A percentile compares a stretch with the other conserved stretches of the same genome.
phyloP scores from a whole-genome alignment of 2,797 vertebrate species.

The Sylvilagus floridanus region DNA sequence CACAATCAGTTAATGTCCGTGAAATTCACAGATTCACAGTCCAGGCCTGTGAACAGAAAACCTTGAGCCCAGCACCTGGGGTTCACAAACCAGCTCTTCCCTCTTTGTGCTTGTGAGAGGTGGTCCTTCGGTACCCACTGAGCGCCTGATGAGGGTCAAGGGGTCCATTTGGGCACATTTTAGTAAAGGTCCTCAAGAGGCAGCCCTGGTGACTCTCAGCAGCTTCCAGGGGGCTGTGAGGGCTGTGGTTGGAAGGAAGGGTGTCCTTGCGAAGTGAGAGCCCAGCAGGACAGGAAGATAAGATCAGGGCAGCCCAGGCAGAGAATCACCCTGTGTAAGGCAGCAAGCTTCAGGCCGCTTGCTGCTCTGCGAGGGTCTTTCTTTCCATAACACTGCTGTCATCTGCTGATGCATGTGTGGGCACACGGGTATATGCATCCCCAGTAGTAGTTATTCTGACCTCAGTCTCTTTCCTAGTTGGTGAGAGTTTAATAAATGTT shows the following conservation, averaged over 20 bases:
- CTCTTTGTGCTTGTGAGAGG: too few species aligned
- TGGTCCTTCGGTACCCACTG: background rate
- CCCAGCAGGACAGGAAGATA: background rate
- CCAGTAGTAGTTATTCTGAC: rapidly evolving
- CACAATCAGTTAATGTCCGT: background rate
- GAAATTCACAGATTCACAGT: background rate
- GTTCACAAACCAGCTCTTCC: background rate
- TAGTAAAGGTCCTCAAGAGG: background rate
- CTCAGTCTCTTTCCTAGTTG: background rate
- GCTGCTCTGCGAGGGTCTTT: rapidly evolving
- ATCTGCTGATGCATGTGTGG: rapidly evolving
- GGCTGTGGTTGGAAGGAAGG: background rate
- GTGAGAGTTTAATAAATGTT: background rate
- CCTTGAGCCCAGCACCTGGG: too few species aligned
- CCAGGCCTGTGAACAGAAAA: background rate
- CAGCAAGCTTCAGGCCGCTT: background rate
- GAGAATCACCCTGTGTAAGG: background rate
- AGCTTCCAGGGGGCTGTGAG: rapidly evolving
- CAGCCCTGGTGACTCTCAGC: rapidly evolving
- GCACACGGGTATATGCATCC: rapidly evolving
- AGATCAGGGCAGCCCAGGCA: background rate
- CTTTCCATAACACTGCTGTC: background rate
- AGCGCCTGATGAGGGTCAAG: background rate
- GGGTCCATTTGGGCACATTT: background rate
- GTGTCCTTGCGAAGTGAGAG: background rate